Base-by-base conservation (phyloP, 2,113 vertebrate species). In the Leiothrix lutea region DNA sequence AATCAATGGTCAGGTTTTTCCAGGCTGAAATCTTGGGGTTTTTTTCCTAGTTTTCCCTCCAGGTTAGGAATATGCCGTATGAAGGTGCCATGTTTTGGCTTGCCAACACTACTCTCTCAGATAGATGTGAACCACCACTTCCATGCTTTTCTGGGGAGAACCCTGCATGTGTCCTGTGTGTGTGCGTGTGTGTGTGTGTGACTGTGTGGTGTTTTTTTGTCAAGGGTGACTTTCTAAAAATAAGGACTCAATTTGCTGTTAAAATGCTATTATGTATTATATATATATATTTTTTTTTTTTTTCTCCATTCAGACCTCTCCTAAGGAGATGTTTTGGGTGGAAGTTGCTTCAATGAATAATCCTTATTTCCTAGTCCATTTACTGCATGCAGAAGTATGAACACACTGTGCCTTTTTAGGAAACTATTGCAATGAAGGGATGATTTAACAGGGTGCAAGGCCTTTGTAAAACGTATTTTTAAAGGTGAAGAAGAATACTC, bases 61-160 rank as follows among this genome's bases (percentile, higher is more conserved):
- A 33, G 97, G 93, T 90, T 96, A 97, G 96, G 96, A 98, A 93
- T 92, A 93, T 73, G 92, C 97, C 36, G 62, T 97, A 98, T 98
- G 97, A 97, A 97, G 97, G 97, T 98, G 97, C 97, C 97, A 97
- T 62, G 80, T 91, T 95, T 97, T 97, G 98, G 97, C 97, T 97
- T 98, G 97, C 97, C 98, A 96, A 96, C 94, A 96, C 97, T 98
- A 97, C 91, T 97, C 97, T 97, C 97, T 97, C 70, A 62, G 96
- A 94, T 92, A 95, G 20, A 95, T 86, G 94, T 97, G 90, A 87
- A 92, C 95, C 97, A 90, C 88, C 71, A 77, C 92, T 95, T 97
- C 96, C 96, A 44, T 92, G 80, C 87, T 92, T 88, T 71, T 95
- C 88, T 95, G 97, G 96, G 97, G 94, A 98, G 94, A 97, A 91